Evolutionary conservation across 2,797 vertebrate genomes (phyloP).

Genomic region (Heterohyrax brucei): DNA sequence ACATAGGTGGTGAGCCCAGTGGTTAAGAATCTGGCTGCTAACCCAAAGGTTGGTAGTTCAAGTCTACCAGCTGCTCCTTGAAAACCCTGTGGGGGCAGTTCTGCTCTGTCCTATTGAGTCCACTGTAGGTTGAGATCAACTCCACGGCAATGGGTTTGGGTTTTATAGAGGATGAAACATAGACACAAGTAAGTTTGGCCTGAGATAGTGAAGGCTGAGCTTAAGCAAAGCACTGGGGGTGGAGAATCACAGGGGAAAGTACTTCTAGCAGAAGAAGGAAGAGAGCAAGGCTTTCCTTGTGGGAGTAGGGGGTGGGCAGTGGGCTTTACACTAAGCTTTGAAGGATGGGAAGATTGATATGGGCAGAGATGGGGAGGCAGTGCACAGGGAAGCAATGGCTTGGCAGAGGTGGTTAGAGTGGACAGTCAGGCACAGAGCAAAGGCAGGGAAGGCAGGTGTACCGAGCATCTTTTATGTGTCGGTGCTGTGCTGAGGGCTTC

Average conservation of each 20-base stretch:
- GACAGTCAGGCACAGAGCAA: background rate
- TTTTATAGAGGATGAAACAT: background rate
- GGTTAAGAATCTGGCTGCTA: no score
- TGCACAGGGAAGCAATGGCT: background rate
- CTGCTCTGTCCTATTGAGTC: no score
- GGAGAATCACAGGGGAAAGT: background rate
- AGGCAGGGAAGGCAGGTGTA: background rate
- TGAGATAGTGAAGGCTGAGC: background rate
- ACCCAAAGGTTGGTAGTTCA: no score
- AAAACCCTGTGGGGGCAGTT: no score
- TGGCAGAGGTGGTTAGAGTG: background rate
- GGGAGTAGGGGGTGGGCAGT: no score
- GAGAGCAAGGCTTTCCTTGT: background rate
- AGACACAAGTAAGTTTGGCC: background rate
- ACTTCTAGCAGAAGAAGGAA: background rate
- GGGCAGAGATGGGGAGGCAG: background rate
- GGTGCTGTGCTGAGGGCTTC: background rate
- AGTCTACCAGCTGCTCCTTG: no score
- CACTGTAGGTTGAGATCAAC: no score
- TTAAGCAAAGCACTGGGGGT: background rate
- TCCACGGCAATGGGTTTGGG: no score
- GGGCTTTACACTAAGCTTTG: background rate
- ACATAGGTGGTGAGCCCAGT: no score
- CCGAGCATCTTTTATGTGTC: background rate
- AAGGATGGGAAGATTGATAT: background rate